Percentiles rank a stretch among this genome's conserved stretches.
Conservation (phyloP, 1,140 invertebrate species). For the Daktulosphaira vitifoliae region DNA sequence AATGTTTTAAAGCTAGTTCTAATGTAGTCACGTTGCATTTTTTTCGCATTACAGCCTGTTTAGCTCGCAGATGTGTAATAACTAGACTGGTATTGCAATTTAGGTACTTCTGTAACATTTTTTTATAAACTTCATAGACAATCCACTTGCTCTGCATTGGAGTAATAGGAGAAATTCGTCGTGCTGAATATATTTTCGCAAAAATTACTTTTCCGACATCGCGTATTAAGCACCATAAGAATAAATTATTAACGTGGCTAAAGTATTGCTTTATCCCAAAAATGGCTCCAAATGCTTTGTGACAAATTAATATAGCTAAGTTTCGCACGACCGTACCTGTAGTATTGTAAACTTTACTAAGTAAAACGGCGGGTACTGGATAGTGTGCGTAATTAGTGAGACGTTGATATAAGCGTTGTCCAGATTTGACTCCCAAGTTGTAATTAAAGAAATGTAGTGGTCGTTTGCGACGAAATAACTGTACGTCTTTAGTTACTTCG, state of each 20-base stretch:
- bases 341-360: background rate
- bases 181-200: background rate
- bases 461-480: background rate
- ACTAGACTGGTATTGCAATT: background rate
- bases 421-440: background rate
- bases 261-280: background rate
- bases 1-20: background rate
- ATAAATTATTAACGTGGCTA: background rate
- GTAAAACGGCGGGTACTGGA: background rate
- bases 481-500: background rate
- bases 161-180: background rate
- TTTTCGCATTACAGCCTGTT: background rate
- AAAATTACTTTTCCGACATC: background rate
- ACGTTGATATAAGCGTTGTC: background rate
- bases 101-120: background rate
- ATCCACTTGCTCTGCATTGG: slow-evolving; percentile 19
- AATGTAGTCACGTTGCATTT: background rate
- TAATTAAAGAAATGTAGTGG: slow-evolving; percentile 2
- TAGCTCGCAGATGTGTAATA: background rate
- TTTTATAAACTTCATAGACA: slow-evolving; percentile 2
- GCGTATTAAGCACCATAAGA: background rate
- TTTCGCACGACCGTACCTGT: background rate
- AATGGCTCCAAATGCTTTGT: background rate
- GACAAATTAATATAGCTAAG: background rate
- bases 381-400: background rate